Percentiles rank a stretch among this genome's conserved stretches.
Conservation (phyloP, 2,888 invertebrate species). For the Ametastegia equiseti region DNA sequence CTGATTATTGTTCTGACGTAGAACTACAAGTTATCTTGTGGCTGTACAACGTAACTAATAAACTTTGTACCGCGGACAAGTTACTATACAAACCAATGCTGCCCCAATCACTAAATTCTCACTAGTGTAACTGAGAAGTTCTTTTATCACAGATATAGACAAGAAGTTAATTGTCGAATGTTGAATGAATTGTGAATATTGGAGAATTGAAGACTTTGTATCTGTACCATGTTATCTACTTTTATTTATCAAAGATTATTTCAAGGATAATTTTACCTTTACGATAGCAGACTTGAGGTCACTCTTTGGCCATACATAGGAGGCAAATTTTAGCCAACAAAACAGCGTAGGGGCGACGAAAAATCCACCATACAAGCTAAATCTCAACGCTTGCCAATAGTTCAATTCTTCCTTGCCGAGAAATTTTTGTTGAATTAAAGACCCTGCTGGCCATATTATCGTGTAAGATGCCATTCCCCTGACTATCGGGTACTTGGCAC, state of each 20-base stretch:
- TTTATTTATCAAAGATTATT: neutral
- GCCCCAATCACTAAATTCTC: too few species aligned
- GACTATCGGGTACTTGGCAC: constrained; percentile 77
- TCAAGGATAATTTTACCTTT: constrained; percentile 79
- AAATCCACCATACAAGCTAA: constrained; percentile 87
- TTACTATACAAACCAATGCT: too few species aligned
- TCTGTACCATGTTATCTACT: neutral
- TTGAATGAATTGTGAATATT: neutral
- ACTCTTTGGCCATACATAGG: constrained; percentile 86
- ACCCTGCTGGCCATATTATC: constrained; percentile 80
- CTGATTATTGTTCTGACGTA: too few species aligned
- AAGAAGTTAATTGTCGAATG: too few species aligned
- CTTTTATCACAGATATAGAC: too few species aligned
- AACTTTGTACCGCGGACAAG: too few species aligned
- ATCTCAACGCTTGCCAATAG: constrained; percentile 81
- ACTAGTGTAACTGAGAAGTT: too few species aligned
- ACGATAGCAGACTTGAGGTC: constrained; percentile 83
- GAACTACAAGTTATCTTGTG: too few species aligned
- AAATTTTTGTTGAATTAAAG: constrained; percentile 78
- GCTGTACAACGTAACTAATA: too few species aligned
- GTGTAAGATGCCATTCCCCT: constrained; percentile 81
- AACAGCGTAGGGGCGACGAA: constrained; percentile 90
- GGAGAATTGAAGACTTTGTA: neutral
- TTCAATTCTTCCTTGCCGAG: constrained; percentile 71
- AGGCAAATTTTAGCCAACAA: constrained; percentile 88